phyloP scores from a whole-genome alignment of 2,888 invertebrate species.

The Hedya salicella region DNA sequence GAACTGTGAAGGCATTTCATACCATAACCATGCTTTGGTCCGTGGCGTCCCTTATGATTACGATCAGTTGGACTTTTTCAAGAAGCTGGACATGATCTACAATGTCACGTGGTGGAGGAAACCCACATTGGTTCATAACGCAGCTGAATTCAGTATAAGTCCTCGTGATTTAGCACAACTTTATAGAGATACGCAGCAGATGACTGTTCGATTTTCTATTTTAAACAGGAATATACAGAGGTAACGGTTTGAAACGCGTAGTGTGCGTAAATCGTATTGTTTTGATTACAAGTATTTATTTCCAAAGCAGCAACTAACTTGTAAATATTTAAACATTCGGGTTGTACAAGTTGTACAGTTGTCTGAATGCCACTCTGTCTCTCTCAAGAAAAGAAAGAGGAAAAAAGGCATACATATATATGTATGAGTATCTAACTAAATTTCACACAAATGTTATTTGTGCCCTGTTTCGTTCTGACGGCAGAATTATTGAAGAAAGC shows the following conservation, averaged over 20 bases:
- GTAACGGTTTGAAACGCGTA: slow-evolving; percentile 49
- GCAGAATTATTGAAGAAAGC: too few species aligned
- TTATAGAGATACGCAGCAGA: slow-evolving; percentile 49
- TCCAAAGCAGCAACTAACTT: too few species aligned
- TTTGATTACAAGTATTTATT: too few species aligned
- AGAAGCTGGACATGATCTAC: slow-evolving; percentile 52
- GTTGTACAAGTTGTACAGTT: too few species aligned
- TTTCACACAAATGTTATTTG: too few species aligned
- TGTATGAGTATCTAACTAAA: too few species aligned
- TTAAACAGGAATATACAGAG: slow-evolving; percentile 66
- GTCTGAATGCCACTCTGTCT: too few species aligned
- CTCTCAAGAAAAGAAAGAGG: too few species aligned
- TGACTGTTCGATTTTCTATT: slow-evolving; percentile 58
- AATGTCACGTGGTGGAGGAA: slow-evolving; percentile 66
- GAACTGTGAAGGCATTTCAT: slow-evolving; percentile 47
- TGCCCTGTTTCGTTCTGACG: too few species aligned
- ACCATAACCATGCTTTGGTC: slow-evolving; percentile 65
- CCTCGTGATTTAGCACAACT: slow-evolving; percentile 58
- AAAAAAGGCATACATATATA: too few species aligned
- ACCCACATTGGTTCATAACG: slow-evolving; percentile 56
- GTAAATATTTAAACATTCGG: too few species aligned
- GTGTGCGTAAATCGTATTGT: too few species aligned
- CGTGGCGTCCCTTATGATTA: slow-evolving; percentile 60
- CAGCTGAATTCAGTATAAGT: slow-evolving; percentile 65
- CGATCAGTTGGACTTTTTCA: slow-evolving; percentile 59